These are phyloP conservation scores for Sula dactylatra DNA, from an alignment of 2,113 vertebrate species.

Conservation along the genomic window DNA sequence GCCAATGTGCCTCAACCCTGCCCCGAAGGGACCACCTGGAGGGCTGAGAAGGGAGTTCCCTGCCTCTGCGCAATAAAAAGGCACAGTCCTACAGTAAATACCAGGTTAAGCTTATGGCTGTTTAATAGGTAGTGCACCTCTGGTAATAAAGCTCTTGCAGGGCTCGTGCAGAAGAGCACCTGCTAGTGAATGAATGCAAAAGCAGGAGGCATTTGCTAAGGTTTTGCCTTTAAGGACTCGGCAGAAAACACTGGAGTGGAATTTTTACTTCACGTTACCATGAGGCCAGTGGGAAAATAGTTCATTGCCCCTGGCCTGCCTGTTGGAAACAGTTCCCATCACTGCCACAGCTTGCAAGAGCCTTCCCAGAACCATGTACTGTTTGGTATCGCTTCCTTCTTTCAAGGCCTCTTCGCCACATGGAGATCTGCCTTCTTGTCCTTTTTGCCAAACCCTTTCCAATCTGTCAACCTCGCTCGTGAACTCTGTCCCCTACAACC, in stretches of 20 bases:
- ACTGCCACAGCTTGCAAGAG: neutral
- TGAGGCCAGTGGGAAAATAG: neutral
- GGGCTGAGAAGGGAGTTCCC: slow-evolving; percentile 62
- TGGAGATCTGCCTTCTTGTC: neutral
- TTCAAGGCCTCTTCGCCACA: neutral
- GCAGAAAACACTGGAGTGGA: neutral
- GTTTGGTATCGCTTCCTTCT: neutral
- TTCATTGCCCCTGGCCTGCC: neutral
- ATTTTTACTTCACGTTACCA: neutral
- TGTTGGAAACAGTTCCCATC: neutral
- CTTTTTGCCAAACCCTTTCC: neutral
- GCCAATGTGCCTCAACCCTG: slow-evolving; percentile 45
- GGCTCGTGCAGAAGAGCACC: neutral
- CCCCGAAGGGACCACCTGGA: slow-evolving; percentile 69
- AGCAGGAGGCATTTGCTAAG: neutral
- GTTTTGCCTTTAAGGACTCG: neutral
- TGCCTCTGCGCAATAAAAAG: neutral
- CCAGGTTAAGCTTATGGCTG: neutral
- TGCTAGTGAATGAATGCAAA: neutral
- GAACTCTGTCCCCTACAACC: neutral
- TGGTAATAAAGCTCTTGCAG: neutral
- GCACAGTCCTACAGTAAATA: slow-evolving; percentile 7
- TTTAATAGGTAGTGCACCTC: neutral
- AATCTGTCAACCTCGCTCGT: neutral
- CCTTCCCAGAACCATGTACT: neutral